Base-by-base conservation (phyloP, 2,113 vertebrate genomes). In the Prunella himalayana region DNA sequence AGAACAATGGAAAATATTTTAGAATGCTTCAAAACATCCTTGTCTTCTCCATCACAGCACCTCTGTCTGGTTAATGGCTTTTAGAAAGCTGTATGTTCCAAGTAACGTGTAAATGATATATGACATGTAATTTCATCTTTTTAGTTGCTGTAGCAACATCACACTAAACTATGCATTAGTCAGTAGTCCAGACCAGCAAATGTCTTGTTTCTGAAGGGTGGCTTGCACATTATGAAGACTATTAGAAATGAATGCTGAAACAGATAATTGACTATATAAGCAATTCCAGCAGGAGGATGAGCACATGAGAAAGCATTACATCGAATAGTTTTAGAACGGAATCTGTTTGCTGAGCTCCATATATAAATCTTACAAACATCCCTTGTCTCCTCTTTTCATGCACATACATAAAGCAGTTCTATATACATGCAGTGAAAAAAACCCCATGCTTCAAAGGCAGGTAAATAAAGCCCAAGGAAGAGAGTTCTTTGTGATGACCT, bases 81-180 rank as follows among this genome's bases (percentile, higher is more conserved):
- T 95, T 66, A 88, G 75, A 83, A 94, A 94, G 35, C 84, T 69
- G 21, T 41, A 56, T 1, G 5, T 93, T 81, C 90, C 54, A 59
- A 89, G 82, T 79, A 90, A 78, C 2, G 33, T 90, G 63, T 78
- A 93, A 94, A 88, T 94, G 68, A 73, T 94, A 86, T 37, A 72
- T 80, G 47, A 66, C 78, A 80, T 35, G 31, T 28, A 83, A 73
- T 86, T 95, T 69, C 73, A 79, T 85, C 82, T 80, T 86, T 63
- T 66, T 63, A 51, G 92, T 93, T 96, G 82, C 94, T 93, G 63
- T 88, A 82, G 90, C 90, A 96, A 96, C 85, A 49, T 86, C 71
- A 75, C 56, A 47, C 54, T 90, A 65, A 94, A 80, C 60, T 63
- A 44, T 9, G 4, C 22, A 63, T 90, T 95, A 90, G 54, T 94